These are phyloP conservation scores for Lydus trimaculatus DNA, from an alignment of 2,888 invertebrate species.

Conservation along the genomic window DNA sequence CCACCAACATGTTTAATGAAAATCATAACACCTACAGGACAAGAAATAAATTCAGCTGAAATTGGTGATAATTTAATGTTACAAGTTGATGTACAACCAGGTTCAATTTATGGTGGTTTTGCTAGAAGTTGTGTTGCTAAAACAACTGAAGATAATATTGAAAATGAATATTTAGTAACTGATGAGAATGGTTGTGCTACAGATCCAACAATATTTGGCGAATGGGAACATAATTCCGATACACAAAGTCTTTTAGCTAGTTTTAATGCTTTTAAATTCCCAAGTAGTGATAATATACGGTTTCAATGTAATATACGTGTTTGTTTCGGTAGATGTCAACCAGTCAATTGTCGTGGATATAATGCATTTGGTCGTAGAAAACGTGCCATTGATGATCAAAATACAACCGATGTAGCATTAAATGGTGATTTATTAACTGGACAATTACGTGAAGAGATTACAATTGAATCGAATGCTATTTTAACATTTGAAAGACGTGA, in stretches of 20 bases:
- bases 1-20: constrained; percentile 93
- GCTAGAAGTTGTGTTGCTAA: constrained; percentile 93
- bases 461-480: constrained; percentile 91
- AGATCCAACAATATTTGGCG: constrained; percentile 90
- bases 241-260: constrained; percentile 85
- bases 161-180: constrained; percentile 91
- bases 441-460: constrained; percentile 90
- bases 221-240: constrained; percentile 90
- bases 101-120: constrained; percentile 89
- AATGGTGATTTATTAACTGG: constrained; percentile 71
- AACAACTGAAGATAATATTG: constrained; percentile 86
- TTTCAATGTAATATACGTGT: constrained; percentile 97
- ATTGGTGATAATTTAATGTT: constrained; percentile 89
- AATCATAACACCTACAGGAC: constrained; percentile 86
- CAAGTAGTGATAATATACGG: constrained; percentile 90
- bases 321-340: constrained; percentile 94
- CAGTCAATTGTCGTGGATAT: constrained; percentile 90
- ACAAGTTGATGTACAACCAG: constrained; percentile 59
- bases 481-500: constrained; percentile 87
- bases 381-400: constrained; percentile 66
- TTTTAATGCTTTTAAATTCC: constrained; percentile 95
- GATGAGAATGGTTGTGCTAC: constrained; percentile 95
- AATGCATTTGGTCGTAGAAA: constrained; percentile 88
- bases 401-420: constrained; percentile 68
- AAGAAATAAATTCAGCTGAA: constrained; percentile 89